A percentile compares a stretch with the other conserved stretches of the same genome.
Conservation (phyloP, 2,113 vertebrate genomes). For the Daubentonia madagascariensis region DNA sequence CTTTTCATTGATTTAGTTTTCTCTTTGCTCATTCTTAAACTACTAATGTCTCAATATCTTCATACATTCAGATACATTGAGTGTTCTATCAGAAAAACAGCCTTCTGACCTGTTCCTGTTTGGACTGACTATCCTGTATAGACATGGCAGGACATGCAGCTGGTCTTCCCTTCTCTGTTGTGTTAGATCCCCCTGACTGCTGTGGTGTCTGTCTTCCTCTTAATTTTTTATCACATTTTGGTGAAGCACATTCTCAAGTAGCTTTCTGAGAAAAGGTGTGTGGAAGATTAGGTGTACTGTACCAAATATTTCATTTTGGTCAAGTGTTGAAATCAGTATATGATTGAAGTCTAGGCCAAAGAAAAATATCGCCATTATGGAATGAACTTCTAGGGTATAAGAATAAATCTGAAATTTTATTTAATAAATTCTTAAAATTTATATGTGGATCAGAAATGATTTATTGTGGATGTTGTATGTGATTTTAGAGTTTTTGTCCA, state of each 20-base stretch:
- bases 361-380: background rate
- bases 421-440: background rate
- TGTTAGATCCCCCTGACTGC: background rate
- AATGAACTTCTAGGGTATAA: background rate
- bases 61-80: background rate
- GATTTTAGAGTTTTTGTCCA: background rate
- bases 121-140: background rate
- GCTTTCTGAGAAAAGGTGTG: background rate
- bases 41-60: background rate
- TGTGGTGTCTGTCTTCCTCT: background rate
- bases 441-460: background rate
- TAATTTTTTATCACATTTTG: background rate
- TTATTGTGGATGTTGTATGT: background rate
- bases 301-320: background rate
- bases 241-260: background rate
- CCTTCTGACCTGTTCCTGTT: background rate
- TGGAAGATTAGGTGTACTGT: background rate
- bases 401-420: background rate
- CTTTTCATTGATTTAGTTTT: constrained; percentile 14
- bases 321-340: background rate
- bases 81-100: background rate
- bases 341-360: background rate
- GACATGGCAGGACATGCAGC: background rate
- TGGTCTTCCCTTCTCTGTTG: background rate
- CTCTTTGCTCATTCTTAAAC: background rate